Evolutionary conservation across 1,140 invertebrate species (phyloP).

Genomic region (Eurosta solidaginis): DNA sequence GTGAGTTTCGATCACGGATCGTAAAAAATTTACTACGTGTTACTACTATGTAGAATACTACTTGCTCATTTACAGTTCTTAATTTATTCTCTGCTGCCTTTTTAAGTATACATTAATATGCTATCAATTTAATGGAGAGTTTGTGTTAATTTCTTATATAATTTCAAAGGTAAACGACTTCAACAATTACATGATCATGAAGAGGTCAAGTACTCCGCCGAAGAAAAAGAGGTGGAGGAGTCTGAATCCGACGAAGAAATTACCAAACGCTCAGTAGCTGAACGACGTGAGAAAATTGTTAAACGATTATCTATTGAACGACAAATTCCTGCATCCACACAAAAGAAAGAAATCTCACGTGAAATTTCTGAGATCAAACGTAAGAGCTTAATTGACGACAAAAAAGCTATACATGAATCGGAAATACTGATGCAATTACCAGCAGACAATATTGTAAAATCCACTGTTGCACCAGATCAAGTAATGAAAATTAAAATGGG

Average conservation of each 20-base stretch:
- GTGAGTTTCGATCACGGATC: too few species aligned
- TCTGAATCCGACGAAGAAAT: constrained; percentile 67
- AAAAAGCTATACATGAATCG: constrained; percentile 64
- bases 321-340: constrained; percentile 69
- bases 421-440: constrained; percentile 60
- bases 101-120: neutral
- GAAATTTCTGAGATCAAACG: constrained; percentile 73
- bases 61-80: too few species aligned
- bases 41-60: too few species aligned
- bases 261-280: constrained; percentile 69
- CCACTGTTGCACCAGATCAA: constrained; percentile 53
- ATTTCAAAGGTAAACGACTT: constrained; percentile 51
- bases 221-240: constrained; percentile 71
- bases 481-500: constrained; percentile 59
- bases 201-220: constrained; percentile 73
- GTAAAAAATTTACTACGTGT: too few species aligned
- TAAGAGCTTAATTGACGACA: constrained; percentile 67
- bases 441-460: constrained; percentile 59
- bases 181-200: constrained; percentile 65
- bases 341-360: constrained; percentile 70
- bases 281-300: constrained; percentile 72
- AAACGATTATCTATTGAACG: constrained; percentile 69
- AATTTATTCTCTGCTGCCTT: neutral
- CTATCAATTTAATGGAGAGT: too few species aligned
- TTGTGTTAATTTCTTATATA: neutral